phyloP scores from a whole-genome alignment of 2,113 vertebrate species.

The Alethe diademata region DNA sequence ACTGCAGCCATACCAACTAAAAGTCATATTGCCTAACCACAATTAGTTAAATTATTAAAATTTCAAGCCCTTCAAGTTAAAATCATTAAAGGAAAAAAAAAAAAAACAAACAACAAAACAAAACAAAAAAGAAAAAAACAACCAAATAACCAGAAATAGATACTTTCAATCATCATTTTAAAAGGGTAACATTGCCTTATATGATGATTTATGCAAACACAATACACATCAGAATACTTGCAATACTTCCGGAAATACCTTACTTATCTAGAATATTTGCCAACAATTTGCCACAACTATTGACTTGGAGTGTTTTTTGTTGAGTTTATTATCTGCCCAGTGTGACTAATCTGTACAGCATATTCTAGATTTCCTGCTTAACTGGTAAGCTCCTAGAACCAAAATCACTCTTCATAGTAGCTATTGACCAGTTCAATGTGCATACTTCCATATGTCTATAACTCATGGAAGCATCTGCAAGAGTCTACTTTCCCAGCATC shows the following conservation, averaged over 20 bases:
- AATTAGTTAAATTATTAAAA: not conserved
- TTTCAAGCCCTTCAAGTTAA: not conserved
- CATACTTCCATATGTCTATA: not conserved
- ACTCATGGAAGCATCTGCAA: not conserved
- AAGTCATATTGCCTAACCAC: not conserved
- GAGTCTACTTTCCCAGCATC: not conserved
- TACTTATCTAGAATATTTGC: conserved; percentile 27
- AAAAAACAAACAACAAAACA: too few relatives aligned
- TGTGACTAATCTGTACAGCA: not conserved
- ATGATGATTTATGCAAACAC: conserved; percentile 17
- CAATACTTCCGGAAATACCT: conserved; percentile 9
- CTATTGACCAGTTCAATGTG: not conserved
- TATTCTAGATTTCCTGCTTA: not conserved
- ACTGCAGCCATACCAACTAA: not conserved
- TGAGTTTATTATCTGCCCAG: not conserved
- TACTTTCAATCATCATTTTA: not conserved
- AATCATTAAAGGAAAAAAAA: too few relatives aligned
- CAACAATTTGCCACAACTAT: not conserved
- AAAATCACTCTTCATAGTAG: not conserved
- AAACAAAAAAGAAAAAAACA: not conserved
- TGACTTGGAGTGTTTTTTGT: not conserved
- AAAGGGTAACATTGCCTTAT: not conserved
- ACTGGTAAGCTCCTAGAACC: not conserved
- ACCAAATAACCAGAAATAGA: not conserved
- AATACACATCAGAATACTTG: not conserved